Evolutionary conservation across 2,888 invertebrate genomes (phyloP).

Genomic region (Caenorhabditis sp.): DNA sequence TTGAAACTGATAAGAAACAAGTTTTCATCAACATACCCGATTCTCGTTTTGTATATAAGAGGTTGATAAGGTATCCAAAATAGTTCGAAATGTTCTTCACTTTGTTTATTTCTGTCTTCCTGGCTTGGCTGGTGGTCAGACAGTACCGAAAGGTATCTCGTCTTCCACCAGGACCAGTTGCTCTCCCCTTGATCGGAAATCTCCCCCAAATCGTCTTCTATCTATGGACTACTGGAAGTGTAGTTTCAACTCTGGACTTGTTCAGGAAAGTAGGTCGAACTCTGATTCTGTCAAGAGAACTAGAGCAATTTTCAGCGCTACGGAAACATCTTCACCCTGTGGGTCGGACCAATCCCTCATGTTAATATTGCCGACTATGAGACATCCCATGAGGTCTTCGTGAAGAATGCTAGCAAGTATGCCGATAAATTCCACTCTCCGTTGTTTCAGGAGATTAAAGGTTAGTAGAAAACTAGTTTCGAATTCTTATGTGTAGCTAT

Average conservation of each 20-base stretch:
- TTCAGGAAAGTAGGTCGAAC: constrained; percentile 14
- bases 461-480: too few relatives aligned
- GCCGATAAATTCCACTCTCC: too few relatives aligned
- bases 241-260: background rate
- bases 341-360: constrained; percentile 44
- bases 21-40: constrained; percentile 27
- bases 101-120: constrained; percentile 24
- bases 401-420: constrained; percentile 41
- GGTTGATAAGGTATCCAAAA: constrained; percentile 66
- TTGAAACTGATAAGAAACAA: background rate
- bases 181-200: constrained; percentile 40
- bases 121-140: background rate
- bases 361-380: constrained; percentile 44
- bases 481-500: too few relatives aligned
- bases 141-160: background rate
- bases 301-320: constrained; percentile 25
- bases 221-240: constrained; percentile 19
- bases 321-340: constrained; percentile 45
- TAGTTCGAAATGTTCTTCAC: constrained; percentile 48
- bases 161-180: background rate
- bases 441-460: too few relatives aligned
- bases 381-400: constrained; percentile 34
- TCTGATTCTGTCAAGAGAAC: too few relatives aligned
- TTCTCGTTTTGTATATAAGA: constrained; percentile 18
- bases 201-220: constrained; percentile 29